These are phyloP conservation scores for Megaceryle maxima DNA, from an alignment of 2,113 vertebrate species.

Conservation along the genomic window DNA sequence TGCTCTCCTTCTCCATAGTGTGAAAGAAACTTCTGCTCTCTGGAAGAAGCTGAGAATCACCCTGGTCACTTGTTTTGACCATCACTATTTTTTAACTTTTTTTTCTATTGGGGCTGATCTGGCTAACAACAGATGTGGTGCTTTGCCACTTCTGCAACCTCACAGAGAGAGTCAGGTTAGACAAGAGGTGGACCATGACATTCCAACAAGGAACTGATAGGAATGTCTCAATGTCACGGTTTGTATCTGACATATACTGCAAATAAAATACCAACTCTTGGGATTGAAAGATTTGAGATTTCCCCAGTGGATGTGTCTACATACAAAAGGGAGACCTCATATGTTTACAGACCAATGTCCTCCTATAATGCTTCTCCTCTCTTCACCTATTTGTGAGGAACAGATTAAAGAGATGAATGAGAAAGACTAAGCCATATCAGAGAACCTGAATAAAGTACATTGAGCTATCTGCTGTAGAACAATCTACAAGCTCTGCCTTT, in stretches of 20 bases:
- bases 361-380: background rate
- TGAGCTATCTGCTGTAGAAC: background rate
- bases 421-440: background rate
- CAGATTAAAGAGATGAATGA: background rate
- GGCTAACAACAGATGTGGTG: background rate
- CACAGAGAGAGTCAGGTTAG: background rate
- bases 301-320: rapidly evolving
- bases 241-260: background rate
- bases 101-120: background rate
- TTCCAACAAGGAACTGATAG: background rate
- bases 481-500: background rate
- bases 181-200: background rate
- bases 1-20: background rate
- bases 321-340: background rate
- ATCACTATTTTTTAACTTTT: background rate
- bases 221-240: background rate
- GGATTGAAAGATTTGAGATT: background rate
- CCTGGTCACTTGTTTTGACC: background rate
- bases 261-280: background rate
- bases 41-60: background rate
- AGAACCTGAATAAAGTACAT: background rate
- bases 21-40: background rate
- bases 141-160: background rate
- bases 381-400: background rate
- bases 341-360: background rate